These are phyloP conservation scores for Brachypodius melanocephalos DNA, from an alignment of 2,113 vertebrate genomes.

Conservation along the genomic window DNA sequence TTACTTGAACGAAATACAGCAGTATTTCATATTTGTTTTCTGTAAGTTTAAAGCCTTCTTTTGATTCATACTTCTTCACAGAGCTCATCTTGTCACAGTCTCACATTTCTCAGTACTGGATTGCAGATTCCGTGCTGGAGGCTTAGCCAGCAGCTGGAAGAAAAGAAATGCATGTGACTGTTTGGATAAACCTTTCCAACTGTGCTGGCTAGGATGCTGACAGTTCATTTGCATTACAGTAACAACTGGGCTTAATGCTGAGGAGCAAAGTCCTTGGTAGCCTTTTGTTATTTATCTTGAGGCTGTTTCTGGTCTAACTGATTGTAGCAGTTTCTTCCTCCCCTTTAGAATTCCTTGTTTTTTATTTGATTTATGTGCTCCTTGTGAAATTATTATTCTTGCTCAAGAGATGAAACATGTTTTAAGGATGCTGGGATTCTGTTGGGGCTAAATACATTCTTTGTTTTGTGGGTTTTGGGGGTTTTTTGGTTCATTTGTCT, in stretches of 20 bases:
- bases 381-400: not conserved
- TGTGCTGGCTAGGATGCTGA: not conserved
- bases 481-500: not conserved
- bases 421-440: not conserved
- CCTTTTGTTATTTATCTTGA: not conserved
- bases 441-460: not conserved
- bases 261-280: not conserved
- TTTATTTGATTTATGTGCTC: not conserved
- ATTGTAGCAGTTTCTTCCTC: not conserved
- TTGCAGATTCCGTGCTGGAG: not conserved
- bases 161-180: not conserved
- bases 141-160: not conserved
- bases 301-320: not conserved
- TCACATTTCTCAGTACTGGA: not conserved
- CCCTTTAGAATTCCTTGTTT: not conserved
- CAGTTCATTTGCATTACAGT: not conserved
- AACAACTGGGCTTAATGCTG: not conserved
- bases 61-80: not conserved
- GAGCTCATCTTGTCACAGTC: not conserved
- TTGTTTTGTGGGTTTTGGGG: not conserved
- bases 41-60: not conserved
- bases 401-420: not conserved
- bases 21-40: not conserved
- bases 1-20: not conserved
- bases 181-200: not conserved